Base-by-base conservation (phyloP, 2,113 vertebrate species). In the Paralichthys olivaceus region DNA sequence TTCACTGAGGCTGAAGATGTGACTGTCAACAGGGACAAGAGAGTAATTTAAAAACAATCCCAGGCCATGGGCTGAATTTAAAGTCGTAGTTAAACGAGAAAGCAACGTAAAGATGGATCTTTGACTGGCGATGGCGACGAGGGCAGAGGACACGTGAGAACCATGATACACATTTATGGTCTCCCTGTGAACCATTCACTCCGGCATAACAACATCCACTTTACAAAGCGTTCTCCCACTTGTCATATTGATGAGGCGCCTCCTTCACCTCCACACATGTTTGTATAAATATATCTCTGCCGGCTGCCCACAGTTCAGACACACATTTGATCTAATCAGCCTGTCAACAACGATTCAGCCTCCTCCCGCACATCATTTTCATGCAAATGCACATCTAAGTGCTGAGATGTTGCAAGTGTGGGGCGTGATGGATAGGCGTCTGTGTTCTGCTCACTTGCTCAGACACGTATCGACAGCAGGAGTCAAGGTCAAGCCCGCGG, bases 401-500 rank as follows among this genome's bases (percentile, higher is more conserved):
- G 72, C 19, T 13, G 45, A 74, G 26, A 70, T 26, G 45, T 26
- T 58, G 51, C 32, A 64, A 37, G 47, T 29, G 62, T 2, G 25
- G 20, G 23, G 28, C 32, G 43, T 17, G 49, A 83, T 5, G 15
- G 62, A 83, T 19, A 5, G 51, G 59, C 49, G 5, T 56, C 47
- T 37, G 69, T 25, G 63, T 53, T 59, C 68, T 13, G 37, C 72
- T 63, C 72, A 5, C 55, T 37, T 63, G 0, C 40, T 63, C 40
- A 49, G 73, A 37, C 70, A n/a, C 25, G 22, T 28, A 86, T 83
- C 29, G 61, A 71, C 78, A 76, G 83, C 66, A 20, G 40, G 40
- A 51, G 54, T 83, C 61, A 84, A 91, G 88, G 88, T 88, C 79
- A 72, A 77, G 73, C 69, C 23, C 3, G 25, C 17, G 7, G 47